Base-by-base conservation (phyloP, 1,140 invertebrate genomes). In the Acyrthosiphon pisum region DNA sequence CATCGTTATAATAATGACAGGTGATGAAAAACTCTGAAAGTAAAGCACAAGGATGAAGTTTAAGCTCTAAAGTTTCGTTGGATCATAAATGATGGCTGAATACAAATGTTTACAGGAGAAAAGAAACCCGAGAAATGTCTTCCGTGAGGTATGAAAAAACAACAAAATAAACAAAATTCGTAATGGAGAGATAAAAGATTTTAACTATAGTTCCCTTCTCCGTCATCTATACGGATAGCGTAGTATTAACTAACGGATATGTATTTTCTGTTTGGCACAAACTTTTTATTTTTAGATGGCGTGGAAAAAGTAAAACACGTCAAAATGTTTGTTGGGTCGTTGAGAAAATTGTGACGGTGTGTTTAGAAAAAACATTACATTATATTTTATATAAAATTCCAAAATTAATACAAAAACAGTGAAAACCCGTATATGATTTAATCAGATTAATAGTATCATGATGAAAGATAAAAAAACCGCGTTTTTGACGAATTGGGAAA, bases 141-240 rank as follows among this genome's bases (percentile, higher is more conserved):
- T 76, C 60, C n/a, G n/a, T 18, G 60, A n/a, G 60, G 30, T 76
- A n/a, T 76, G 30, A 18, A 76, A 76, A 76, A 76, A 76, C 60
- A 68, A 68, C 60, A 68, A 68, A 68, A 68, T n/a, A 76, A 76
- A 76, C 14, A 76, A 76, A 76, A 76, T 76, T n/a, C n/a, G n/a
- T 76, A 76, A 76, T 76, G 60, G 60, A 35, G 60, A 35, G 30
- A n/a, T 35, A 30, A 76, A 18, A 76, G 30, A 76, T 76, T 76
- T 76, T 76, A 76, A 76, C 60, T 76, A 76, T 76, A 76, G n/a
- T 76, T 76, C 60, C n/a, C 30, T 76, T n/a, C n/a, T 76, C n/a
- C 14, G 30, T 76, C 60, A 11, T 76, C 14, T 76, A 18, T 18
- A 76, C 60, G 30, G 22, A 76, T 18, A 76, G 60, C 60, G n/a